These are phyloP conservation scores for Marasmarcha lunaedactyla DNA, from an alignment of 2,888 invertebrate species.

Conservation along the genomic window DNA sequence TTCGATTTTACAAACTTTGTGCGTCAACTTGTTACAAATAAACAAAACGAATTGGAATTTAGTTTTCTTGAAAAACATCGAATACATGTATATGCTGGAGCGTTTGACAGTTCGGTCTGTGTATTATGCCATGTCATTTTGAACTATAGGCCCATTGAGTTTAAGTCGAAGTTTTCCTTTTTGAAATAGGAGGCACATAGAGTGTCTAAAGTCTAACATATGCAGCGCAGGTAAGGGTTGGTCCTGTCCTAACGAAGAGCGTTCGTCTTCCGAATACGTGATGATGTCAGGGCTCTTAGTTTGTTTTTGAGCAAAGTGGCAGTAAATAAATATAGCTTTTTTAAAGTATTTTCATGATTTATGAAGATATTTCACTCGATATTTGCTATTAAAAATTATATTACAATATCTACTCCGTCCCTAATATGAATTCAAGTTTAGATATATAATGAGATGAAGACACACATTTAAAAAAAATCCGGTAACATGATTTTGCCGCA, in stretches of 20 bases:
- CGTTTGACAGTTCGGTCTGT: background rate
- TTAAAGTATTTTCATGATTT: no score
- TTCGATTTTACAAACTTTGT: conserved; percentile 51
- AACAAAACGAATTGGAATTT: conserved; percentile 47
- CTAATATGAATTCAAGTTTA: no score
- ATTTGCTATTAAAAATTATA: no score
- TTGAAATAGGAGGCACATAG: background rate
- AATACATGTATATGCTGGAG: conserved; percentile 14
- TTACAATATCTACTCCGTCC: no score
- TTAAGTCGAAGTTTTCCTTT: background rate
- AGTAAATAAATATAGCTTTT: no score
- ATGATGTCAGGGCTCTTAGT: conserved; percentile 28
- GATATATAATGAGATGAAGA: no score
- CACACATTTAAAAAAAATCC: no score
- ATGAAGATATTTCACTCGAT: no score
- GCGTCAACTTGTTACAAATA: conserved; percentile 57
- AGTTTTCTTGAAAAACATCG: conserved; percentile 36
- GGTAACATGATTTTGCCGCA: no score
- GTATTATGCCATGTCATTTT: background rate
- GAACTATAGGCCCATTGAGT: background rate
- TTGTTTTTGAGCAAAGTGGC: no score
- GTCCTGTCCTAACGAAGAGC: conserved; percentile 51
- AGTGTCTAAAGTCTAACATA: conserved; percentile 39
- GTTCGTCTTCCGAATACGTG: conserved; percentile 53
- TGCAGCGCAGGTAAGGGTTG: conserved; percentile 60